Conservation (phyloP, 2,888 invertebrate species). For the Pristionchus fissidentatus region DNA sequence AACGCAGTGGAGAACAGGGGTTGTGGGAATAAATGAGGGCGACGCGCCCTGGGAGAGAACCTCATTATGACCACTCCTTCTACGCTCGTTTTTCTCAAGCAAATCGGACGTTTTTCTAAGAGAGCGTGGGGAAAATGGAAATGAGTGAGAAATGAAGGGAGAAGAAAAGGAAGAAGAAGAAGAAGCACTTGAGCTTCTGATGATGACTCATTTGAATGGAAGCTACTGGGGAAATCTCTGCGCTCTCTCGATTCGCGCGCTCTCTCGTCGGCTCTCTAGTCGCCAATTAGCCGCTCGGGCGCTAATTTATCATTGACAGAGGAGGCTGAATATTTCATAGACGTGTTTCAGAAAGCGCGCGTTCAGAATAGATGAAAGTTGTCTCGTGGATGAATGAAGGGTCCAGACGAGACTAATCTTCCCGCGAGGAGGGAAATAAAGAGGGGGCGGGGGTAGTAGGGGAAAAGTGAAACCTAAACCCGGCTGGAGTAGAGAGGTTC, state of each 20-base stretch:
- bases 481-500: neutral
- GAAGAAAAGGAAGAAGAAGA: no score
- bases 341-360: neutral
- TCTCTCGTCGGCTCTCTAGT: no score
- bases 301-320: conserved; percentile 51
- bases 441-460: neutral
- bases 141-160: conserved; percentile 43
- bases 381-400: no score
- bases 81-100: no score
- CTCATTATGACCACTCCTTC: no score
- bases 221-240: no score
- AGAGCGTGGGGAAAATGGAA: conserved; percentile 50
- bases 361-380: neutral
- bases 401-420: no score
- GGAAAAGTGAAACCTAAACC: neutral
- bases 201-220: no score
- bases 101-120: conserved; percentile 21
- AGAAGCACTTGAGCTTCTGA: no score
- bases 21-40: conserved; percentile 2
- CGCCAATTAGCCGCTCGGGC: no score
- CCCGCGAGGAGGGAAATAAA: neutral
- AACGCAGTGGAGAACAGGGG: conserved; percentile 16
- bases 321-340: neutral
- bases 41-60: conserved; percentile 1
- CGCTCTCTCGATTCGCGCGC: no score